A percentile compares a stretch with the other conserved stretches of the same genome.
Evolutionary conservation across 2,888 invertebrate genomes (phyloP).

Genomic region (Portevinia maculata): DNA sequence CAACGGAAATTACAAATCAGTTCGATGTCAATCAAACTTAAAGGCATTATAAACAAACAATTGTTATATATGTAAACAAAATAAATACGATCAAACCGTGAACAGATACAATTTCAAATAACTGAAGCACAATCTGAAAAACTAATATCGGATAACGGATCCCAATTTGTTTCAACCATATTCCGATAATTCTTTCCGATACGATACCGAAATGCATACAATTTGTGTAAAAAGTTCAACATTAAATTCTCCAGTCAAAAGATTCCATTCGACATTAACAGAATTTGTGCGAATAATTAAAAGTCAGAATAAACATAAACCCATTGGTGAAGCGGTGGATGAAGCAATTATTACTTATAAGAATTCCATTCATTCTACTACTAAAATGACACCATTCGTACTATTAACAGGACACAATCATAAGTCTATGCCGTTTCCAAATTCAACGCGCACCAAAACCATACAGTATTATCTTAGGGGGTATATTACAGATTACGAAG

Average conservation of each 20-base stretch:
- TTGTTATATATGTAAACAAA: background rate
- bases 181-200: slow-evolving; percentile 37
- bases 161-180: slow-evolving; percentile 37
- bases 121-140: slow-evolving; percentile 28
- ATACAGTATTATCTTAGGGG: slow-evolving; percentile 8
- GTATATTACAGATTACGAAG: slow-evolving; percentile 9
- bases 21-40: no score
- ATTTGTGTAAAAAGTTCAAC: slow-evolving; percentile 45
- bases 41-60: no score
- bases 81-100: background rate
- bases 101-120: background rate
- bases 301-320: slow-evolving; percentile 14
- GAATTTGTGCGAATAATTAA: slow-evolving; percentile 41
- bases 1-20: no score
- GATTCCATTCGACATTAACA: slow-evolving; percentile 49
- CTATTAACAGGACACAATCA: slow-evolving; percentile 25
- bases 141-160: slow-evolving; percentile 31
- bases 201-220: slow-evolving; percentile 33
- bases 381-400: slow-evolving; percentile 45
- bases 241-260: slow-evolving; percentile 45
- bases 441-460: no score
- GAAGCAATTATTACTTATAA: slow-evolving; percentile 46
- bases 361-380: slow-evolving; percentile 45
- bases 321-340: slow-evolving; percentile 24
- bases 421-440: background rate